Base-by-base conservation (phyloP, 2,888 invertebrate species). In the Tinea trinotella region DNA sequence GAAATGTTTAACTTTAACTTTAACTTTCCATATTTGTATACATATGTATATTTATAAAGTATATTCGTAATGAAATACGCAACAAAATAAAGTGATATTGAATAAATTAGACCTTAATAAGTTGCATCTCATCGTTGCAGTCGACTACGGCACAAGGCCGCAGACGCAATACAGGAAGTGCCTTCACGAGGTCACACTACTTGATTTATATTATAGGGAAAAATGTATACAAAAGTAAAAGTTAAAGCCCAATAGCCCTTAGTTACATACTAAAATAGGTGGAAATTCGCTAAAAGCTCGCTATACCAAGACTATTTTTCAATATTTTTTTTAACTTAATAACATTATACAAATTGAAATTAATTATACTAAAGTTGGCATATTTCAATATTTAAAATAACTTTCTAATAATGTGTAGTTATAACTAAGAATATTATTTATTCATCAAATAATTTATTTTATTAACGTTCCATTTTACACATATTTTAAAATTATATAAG, bases 101-200 rank as follows among this genome's bases (percentile, higher is more conserved):
- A 61, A 63, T 69, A 66, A 67, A 69, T 63, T 63, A 65, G 62
- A 60, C 61, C 67, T 68, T 67, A 70, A 62, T 61, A 59, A 66
- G 62, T 65, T 64, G 63, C 35, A 34, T 18, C 34, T 35, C 35
- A 34, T 63, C 58, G 59, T 15, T 13, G 67, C 62, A 68, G 67
- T 67, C 67, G 69, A 68, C 63, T 70, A 67, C 34, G 70, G 66
- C 66, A 66, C 76, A 78, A 80, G 77, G 79, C 73, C 76, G 66
- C 66, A 60, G 62, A 64, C 70, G 71, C 73, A 74, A 69, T 74
- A 72, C 69, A 81, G 81, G 82, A 82, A 82, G 78, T 76, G 64
- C 64, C 60, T 59, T 62, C 78, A 80, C 40, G 40, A 40, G 40
- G 40, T 40, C 40, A 15, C 24, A 7, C 35, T 22, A 22, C 30